These are phyloP conservation scores for Lasioglossum malachurum DNA, from an alignment of 2,888 invertebrate genomes.

Conservation along the genomic window DNA sequence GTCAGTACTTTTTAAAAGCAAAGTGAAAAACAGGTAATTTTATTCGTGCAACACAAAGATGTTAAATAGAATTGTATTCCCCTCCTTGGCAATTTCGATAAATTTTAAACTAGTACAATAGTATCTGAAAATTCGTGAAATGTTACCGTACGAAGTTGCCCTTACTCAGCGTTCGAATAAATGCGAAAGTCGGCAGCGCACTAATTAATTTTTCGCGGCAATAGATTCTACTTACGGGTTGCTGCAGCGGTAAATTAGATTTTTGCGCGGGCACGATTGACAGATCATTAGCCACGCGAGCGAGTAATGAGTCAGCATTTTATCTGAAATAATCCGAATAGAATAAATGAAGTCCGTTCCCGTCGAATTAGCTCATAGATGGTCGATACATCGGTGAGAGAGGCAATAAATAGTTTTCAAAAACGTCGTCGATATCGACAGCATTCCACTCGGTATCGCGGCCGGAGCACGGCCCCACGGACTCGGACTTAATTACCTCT, in stretches of 20 bases:
- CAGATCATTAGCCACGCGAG: slow-evolving; percentile 2
- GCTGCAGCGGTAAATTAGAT: not conserved
- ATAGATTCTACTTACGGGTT: not conserved
- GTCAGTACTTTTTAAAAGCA: no score
- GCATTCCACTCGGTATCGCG: slow-evolving; percentile 34
- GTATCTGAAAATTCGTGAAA: not conserved
- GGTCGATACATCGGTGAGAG: not conserved
- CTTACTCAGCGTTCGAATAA: not conserved
- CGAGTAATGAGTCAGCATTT: not conserved
- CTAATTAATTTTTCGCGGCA: not conserved
- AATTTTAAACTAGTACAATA: not conserved
- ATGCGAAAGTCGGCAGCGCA: not conserved
- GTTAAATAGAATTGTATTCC: not conserved
- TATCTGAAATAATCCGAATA: not conserved
- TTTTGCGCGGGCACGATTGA: not conserved
- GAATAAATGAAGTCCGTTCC: slow-evolving; percentile 1
- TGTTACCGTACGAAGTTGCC: no score
- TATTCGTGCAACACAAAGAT: no score
- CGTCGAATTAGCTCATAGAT: not conserved
- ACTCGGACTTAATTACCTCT: slow-evolving; percentile 64
- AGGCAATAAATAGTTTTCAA: slow-evolving; percentile 38
- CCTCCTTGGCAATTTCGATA: not conserved
- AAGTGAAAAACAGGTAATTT: no score
- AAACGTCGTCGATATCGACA: slow-evolving; percentile 41
- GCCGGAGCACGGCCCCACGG: slow-evolving; percentile 15